Evolutionary conservation across 2,113 vertebrate species (phyloP), one percentile per base, ranked within the genome.

Genomic region (Dicrurus megarhynchus): DNA sequence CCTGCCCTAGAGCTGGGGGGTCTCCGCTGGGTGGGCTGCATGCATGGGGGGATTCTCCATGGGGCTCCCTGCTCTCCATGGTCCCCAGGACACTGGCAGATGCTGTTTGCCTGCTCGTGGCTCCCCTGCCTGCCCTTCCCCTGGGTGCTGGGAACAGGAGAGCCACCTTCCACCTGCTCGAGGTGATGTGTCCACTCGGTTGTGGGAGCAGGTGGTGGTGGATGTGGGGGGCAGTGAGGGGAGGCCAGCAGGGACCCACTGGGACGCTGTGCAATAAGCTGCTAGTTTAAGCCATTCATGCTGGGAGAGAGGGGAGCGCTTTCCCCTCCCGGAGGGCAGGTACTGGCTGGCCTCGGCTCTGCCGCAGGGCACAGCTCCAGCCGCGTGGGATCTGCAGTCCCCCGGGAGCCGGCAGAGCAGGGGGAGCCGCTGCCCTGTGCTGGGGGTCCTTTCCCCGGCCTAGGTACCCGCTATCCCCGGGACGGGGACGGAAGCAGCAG

Each of bases 231-330:
- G 28, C 6, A 8, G 42, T 37, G 2, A 26, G 12, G n/a, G 17
- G 46, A 4, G 11, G 63, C 24, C 2, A 3, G 56, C 46, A 24
- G 52, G 79, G 57, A 39, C 23, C 26, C 14, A 37, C 92, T 95
- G 97, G 96, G 95, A 96, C 68, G 76, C 84, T 64, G 97, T 97
- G 96, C 96, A 97, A 97, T 97, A 97, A 89, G 68, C 86, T 90
- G 95, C 85, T 89, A 46, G 80, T 94, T 93, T 46, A 97, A 97
- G 96, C 97, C 95, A 96, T 84, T 80, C 39, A 80, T 53, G 74
- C 76, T 21, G 26, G 84, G 44, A 87, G 87, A 70, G 69, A 50
- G 8, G 14, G 75, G 65, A 47, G 53, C 6, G 16, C 83, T 65
- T 32, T n/a, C 84, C 44, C 32, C 50, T 55, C 7, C 37, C 1